These are phyloP conservation scores for Isaurus tuberculatus DNA, from an alignment of 92 coral and sea anemone genomes.

Conservation along the genomic window DNA sequence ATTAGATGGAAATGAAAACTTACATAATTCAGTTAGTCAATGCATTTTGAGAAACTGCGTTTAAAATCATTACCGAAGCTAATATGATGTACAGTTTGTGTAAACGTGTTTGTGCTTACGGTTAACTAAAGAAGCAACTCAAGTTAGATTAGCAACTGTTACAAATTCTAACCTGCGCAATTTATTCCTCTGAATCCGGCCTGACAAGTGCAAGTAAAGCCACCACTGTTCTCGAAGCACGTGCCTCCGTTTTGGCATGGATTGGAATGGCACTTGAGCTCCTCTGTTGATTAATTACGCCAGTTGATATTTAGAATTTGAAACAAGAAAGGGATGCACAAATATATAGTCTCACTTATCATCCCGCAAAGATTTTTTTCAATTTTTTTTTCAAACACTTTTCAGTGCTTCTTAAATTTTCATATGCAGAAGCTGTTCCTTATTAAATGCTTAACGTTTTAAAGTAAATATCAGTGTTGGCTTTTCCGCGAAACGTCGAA, in stretches of 20 bases:
- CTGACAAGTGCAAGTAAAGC: constrained; percentile 90
- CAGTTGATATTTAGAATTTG: not conserved
- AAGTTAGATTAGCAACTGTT: not conserved
- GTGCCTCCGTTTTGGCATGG: constrained; percentile 99
- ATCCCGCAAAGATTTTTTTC: too few species aligned
- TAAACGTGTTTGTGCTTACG: too few species aligned
- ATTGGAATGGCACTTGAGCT: constrained; percentile 91
- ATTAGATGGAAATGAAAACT: not conserved
- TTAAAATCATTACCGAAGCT: not conserved
- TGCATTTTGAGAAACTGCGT: not conserved
- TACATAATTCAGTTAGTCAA: not conserved
- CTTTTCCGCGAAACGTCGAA: too few species aligned
- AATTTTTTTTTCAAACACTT: too few species aligned
- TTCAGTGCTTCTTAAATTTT: too few species aligned
- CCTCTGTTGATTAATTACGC: constrained; percentile 62
- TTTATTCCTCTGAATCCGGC: constrained; percentile 87
- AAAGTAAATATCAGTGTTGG: too few species aligned
- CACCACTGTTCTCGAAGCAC: constrained; percentile 97
- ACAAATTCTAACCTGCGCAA: constrained; percentile 77
- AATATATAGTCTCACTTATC: too few species aligned
- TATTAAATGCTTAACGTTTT: too few species aligned
- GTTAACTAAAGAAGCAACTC: not conserved
- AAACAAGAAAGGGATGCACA: too few species aligned
- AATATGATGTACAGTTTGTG: too few species aligned
- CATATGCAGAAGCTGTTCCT: too few species aligned